Percentiles rank a stretch among this genome's conserved stretches.
These are phyloP conservation scores for Sebastes trivittatus DNA, from an alignment of 2,797 vertebrate genomes.

Conservation along the genomic window DNA sequence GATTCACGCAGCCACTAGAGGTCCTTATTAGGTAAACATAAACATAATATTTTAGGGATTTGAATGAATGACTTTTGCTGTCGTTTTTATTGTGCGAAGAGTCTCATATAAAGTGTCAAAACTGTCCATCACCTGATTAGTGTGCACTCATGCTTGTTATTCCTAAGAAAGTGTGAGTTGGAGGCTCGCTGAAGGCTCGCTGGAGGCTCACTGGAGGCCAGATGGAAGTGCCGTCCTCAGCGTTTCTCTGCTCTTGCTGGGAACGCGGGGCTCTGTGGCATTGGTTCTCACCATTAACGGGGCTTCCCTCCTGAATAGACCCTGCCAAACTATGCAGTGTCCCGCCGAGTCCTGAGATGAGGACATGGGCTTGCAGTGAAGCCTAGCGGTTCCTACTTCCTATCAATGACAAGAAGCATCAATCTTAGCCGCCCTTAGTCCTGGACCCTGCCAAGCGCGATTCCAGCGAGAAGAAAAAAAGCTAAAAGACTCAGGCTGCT, in stretches of 20 bases:
- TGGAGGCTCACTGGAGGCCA: slow-evolving; percentile 41
- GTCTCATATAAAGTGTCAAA: neutral
- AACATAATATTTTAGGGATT: neutral
- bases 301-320: slow-evolving; percentile 88
- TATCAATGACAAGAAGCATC: slow-evolving; percentile 91
- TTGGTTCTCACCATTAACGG: slow-evolving; percentile 88
- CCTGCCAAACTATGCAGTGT: slow-evolving; percentile 91
- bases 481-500: slow-evolving; percentile 67
- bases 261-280: slow-evolving; percentile 84
- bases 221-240: slow-evolving; percentile 65
- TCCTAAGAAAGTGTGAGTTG: slow-evolving; percentile 28
- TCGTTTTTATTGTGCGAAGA: neutral
- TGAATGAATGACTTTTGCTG: neutral
- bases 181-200: neutral
- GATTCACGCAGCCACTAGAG: neutral
- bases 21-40: neutral
- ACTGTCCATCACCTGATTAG: slow-evolving; percentile 45
- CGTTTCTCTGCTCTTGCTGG: slow-evolving; percentile 76
- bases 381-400: slow-evolving; percentile 92
- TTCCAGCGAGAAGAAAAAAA: slow-evolving; percentile 55
- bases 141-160: slow-evolving; percentile 23
- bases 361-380: slow-evolving; percentile 90
- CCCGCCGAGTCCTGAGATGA: slow-evolving; percentile 88
- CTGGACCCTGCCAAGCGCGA: slow-evolving; percentile 75
- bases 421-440: slow-evolving; percentile 88